A percentile compares a stretch with the other conserved stretches of the same genome.
phyloP scores from a whole-genome alignment of 2,888 invertebrate species.

The Sarcophaga caerulescens region DNA sequence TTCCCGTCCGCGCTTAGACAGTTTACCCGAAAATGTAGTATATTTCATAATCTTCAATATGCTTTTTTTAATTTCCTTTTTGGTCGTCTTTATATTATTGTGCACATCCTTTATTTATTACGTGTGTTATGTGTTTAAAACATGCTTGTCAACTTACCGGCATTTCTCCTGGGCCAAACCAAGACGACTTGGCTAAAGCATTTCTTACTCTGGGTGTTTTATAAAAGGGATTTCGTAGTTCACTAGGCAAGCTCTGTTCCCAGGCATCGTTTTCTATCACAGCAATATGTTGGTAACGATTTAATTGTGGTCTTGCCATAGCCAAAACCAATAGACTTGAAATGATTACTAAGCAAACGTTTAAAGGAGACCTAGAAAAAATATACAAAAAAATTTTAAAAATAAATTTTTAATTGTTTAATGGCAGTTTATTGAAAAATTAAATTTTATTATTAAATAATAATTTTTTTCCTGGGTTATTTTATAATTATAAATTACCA shows the following conservation, averaged over 20 bases:
- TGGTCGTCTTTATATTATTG: no score
- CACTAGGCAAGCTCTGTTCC: constrained; percentile 83
- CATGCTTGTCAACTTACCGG: constrained; percentile 79
- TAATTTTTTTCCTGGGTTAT: neutral
- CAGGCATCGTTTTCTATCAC: constrained; percentile 83
- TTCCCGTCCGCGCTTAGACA: no score
- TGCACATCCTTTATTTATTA: neutral
- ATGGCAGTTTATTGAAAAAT: no score
- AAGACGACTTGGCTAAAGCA: constrained; percentile 83
- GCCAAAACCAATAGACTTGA: constrained; percentile 51
- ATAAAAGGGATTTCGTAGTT: constrained; percentile 84
- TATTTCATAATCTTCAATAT: no score
- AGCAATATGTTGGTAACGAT: constrained; percentile 82
- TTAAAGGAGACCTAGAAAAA: constrained; percentile 55
- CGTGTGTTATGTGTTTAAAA: neutral
- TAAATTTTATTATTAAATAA: constrained; percentile 18
- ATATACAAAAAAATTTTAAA: no score
- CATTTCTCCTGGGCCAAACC: constrained; percentile 85
- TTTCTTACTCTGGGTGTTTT: constrained; percentile 83
- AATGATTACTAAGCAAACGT: constrained; percentile 28
- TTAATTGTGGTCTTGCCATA: constrained; percentile 69
- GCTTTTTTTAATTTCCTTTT: no score
- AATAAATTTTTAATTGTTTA: no score
- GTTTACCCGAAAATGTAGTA: no score
- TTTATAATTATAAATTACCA: constrained; percentile 20